A percentile compares a stretch with the other conserved stretches of the same genome.
These are phyloP conservation scores for Austrofundulus limnaeus DNA, from an alignment of 2,113 vertebrate species.

Conservation along the genomic window DNA sequence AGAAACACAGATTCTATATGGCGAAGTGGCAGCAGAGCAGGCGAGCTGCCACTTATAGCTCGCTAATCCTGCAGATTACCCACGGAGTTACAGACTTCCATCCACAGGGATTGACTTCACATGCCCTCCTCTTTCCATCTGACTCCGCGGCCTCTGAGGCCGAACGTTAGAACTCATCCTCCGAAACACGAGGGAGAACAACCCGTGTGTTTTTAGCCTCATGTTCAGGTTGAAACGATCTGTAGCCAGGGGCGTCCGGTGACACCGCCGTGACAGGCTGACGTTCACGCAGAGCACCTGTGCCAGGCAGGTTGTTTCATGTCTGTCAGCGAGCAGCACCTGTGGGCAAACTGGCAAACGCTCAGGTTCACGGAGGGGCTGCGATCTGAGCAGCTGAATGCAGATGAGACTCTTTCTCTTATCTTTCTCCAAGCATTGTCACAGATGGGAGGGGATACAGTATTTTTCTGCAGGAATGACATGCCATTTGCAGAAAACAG, in stretches of 20 bases:
- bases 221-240: slow-evolving; percentile 20
- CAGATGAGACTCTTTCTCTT: slow-evolving; percentile 56
- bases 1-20: slow-evolving; percentile 25
- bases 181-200: slow-evolving; percentile 25
- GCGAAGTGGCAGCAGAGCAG: slow-evolving; percentile 58
- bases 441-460: background rate
- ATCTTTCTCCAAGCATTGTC: slow-evolving; percentile 10
- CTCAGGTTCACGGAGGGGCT: slow-evolving; percentile 61
- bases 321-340: slow-evolving; percentile 51
- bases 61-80: slow-evolving; percentile 76
- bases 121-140: slow-evolving; percentile 51
- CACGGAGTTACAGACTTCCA: slow-evolving; percentile 65
- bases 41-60: slow-evolving; percentile 69
- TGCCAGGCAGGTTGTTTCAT: slow-evolving; percentile 51
- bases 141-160: slow-evolving; percentile 22
- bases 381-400: slow-evolving; percentile 63
- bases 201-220: slow-evolving; percentile 18
- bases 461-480: background rate
- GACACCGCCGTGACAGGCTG: slow-evolving; percentile 21
- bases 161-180: slow-evolving; percentile 26
- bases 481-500: background rate
- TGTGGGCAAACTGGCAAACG: slow-evolving; percentile 58
- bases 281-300: slow-evolving; percentile 48
- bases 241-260: slow-evolving; percentile 19
- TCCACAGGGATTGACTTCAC: slow-evolving; percentile 61